Evolutionary conservation across 2,888 invertebrate genomes (phyloP), one percentile per base, ranked within the genome.

Genomic region (Parochlus steinenii): DNA sequence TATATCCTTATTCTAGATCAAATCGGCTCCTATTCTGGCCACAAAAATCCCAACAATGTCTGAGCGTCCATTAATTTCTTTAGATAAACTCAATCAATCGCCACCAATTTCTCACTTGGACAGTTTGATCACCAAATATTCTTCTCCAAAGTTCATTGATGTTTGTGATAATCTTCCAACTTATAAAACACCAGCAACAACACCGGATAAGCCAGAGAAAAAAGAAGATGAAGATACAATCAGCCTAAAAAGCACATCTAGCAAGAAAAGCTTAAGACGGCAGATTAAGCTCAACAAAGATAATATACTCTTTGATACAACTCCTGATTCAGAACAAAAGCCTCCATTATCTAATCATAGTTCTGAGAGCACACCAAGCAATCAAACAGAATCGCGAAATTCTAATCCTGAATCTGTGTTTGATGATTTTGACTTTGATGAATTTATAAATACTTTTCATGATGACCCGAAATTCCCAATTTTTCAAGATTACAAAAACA

Each of bases 371-470:
- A 54, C 54, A 41, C 50, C 47, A 18, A 40, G 51, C 49, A 1
- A 51, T 50, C 25, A 26, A 12, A 33, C 37, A 7, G 29, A 26
- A n/a, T 34, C 34, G 11, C 5, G 28, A 20, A 11, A 20, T n/a
- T 34, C 34, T 28, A 64, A 64, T 41, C 62, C 64, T 36, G 63
- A 64, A 45, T 62, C 65, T 45, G 56, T 70, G 18, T 69, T 69
- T 44, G 69, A 68, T 51, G 70, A 71, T 49, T 70, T 61, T 43
- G 56, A 61, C 47, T 63, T 74, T 42, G 75, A 75, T 48, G 74
- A 75, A 53, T 67, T 75, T 48, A 69, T 74, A 57, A 69, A 69
- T 44, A 67, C 72, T 42, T 73, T 74, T 49, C 73, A 74, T 45
- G 69, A 73, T 48, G 62, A 53, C 32, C 54, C 55, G 42, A 58